phyloP scores from a whole-genome alignment of 2,888 invertebrate species.

The Calliopum simillimum region DNA sequence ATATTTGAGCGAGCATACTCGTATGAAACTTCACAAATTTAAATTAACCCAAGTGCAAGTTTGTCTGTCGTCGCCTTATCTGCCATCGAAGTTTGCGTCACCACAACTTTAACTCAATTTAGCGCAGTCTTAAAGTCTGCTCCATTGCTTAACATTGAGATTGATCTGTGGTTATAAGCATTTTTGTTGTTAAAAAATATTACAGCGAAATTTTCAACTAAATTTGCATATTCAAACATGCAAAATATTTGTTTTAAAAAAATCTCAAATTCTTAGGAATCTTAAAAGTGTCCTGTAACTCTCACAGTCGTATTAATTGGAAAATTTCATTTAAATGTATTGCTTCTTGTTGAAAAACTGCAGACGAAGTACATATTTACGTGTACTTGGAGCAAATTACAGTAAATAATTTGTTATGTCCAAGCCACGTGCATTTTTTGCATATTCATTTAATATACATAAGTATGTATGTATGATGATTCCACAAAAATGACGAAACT shows the following conservation, averaged over 20 bases:
- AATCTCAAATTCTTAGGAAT: background rate
- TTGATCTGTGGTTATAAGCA: slow-evolving; percentile 16
- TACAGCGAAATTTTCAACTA: slow-evolving; percentile 3
- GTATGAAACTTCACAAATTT: slow-evolving; percentile 56
- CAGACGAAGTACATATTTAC: too few relatives aligned
- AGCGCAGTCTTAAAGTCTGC: slow-evolving; percentile 14
- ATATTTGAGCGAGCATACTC: background rate
- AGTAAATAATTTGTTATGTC: too few relatives aligned
- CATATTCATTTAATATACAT: too few relatives aligned
- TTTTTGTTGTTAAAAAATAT: slow-evolving; percentile 12
- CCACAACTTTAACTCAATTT: slow-evolving; percentile 12
- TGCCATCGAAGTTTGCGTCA: slow-evolving; percentile 46
- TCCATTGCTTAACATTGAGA: slow-evolving; percentile 7
- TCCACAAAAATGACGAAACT: too few relatives aligned
- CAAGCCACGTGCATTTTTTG: too few relatives aligned
- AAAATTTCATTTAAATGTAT: too few relatives aligned
- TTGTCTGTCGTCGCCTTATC: slow-evolving; percentile 54
- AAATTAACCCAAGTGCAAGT: slow-evolving; percentile 61
- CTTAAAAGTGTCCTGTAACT: too few relatives aligned
- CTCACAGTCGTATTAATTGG: too few relatives aligned
- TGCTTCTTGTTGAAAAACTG: too few relatives aligned
- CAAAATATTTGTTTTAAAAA: slow-evolving; percentile 19
- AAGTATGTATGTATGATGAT: too few relatives aligned
- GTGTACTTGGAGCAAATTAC: too few relatives aligned
- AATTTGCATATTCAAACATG: slow-evolving; percentile 36